Evolutionary conservation across 2,113 vertebrate species (phyloP), one percentile per base, ranked within the genome.

Genomic region (Corythornis vintsioides): DNA sequence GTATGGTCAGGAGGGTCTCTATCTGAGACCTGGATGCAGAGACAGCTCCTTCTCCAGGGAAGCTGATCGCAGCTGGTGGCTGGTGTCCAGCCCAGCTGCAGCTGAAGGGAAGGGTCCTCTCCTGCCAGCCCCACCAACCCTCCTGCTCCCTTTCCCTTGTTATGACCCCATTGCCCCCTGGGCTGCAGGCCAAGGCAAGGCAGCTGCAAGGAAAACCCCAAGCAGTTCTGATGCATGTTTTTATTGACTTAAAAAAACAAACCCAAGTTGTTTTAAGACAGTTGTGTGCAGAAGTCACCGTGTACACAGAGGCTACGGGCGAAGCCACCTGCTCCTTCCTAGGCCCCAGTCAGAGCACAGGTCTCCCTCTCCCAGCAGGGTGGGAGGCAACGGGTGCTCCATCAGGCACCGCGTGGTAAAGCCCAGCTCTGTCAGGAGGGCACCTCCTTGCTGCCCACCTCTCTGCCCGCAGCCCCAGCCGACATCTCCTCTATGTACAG

Each of bases 271-370:
- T 79, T 94, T 93, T 94, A 95, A 96, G 94, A 96, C 91, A 95
- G 79, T 95, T 78, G 93, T 93, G 89, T 97, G 92, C 92, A 88
- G 93, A 92, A 95, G 75, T 82, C 47, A 50, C 60, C 89, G 75
- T 6, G 38, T 75, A 76, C 55, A 12, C 89, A 88, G 92, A 93
- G 86, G 93, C 91, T 71, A 26, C 1, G 3, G 87, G 79, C 11
- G 0, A 20, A 52, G 50, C 65, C 52, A 7, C 57, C 74, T 0
- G 80, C 76, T 88, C 38, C 89, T 7, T 60, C n/a, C 91, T 7
- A 64, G 55, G 74, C 57, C 65, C 7, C 1, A 29, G 7, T 63
- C 3, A 0, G 80, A 90, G 89, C 86, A 6, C 52, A 3, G 66
- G 28, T 28, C 33, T 70, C 43, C 48, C 29, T 53, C 35, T 29